Base-by-base conservation (phyloP, 1,140 invertebrate species). In the Schlechtendalia chinensis region DNA sequence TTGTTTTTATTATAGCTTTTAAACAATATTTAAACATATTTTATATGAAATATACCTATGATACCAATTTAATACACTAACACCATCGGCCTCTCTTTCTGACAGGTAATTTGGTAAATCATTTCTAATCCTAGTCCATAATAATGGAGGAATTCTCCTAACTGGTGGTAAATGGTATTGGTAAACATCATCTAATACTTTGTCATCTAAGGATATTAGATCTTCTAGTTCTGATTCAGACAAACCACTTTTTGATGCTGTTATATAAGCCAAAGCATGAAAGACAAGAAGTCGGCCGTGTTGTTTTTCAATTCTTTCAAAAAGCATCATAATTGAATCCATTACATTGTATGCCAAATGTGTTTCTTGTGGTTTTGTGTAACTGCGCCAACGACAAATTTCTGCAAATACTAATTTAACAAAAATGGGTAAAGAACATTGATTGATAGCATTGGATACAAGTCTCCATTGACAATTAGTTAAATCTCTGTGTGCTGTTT, bases 141-240 rank as follows among this genome's bases (percentile, higher is more conserved):
- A 87, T 10, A 98, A 85, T 0, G 97, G 97, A 4, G 97, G 97
- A 77, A 98, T 98, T 79, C 97, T 88, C 61, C 97, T 87, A 0
- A 97, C 96, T 0, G 97, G 97, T 1, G 97, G 97, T 84, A 98
- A 89, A 89, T 98, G 96, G 85, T 98, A 98, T 85, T 99, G 97
- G 84, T 98, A 99, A 0, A 99, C 96, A 84, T 99, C 97, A 84
- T 99, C 97, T 61, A 99, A 86, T 1, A 92, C 90, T 85, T 93
- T 94, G 86, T 98, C 96, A 84, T 98, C 96, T 67, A 98, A 84
- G 0, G 96, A 97, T 82, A 98, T 97, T 12, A 97, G 87, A 88
- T 98, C 96, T 86, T 98, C 96, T 0, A 98, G 86, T 85, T 98
- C 96, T 0, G 94, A 95, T 86, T 98, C 96, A 0, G 94, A 96